Evolutionary conservation across 37 sponge, comb jelly and placozoan species (phyloP), one percentile per base, ranked within the genome.

Genomic region (Corticium candelabrum): DNA sequence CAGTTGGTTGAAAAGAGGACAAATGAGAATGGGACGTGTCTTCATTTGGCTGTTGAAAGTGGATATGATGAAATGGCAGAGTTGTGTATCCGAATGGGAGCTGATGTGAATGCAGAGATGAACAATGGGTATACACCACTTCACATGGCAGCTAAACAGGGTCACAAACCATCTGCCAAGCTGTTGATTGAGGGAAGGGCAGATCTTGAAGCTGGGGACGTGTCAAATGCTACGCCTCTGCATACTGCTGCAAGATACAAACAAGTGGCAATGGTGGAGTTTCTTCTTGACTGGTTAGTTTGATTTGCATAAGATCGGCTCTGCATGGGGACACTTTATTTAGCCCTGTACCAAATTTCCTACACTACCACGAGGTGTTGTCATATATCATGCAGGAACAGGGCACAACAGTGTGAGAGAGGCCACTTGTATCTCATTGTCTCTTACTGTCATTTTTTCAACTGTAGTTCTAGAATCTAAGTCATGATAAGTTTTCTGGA

Each of bases 141-240:
- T 27, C 97, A 96, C 74, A 68, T 96, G 15, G 94, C 97, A 11
- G 94, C 97, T 67, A 50, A 67, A 2, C 40, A 85, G n/a, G 94
- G 97, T 37, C 78, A 74, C 68, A 67, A 74, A 3, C 69, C 85
- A 68, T 86, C 93, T 3, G 91, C 83, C 30, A 32, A 68, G 37
- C 74, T 84, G 37, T 83, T 96, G 68, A 39, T 88, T 2, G 37
- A 83, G 37, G 39, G 30, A 7, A 40, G 80, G 2, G 83, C 74
- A 7, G 29, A 40, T 30, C n/a, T 70, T 32, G 36, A 70, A 7
- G 73, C 73, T 7, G 35, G 29, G 31, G 36, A 70, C 36, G 33
- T 7, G 36, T 7, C 5, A 7, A 32, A 15, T 7, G 31, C 7
- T 5, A 70, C 35, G 73, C 73, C 73, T 70, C 73, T 70, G 73